phyloP scores from a whole-genome alignment of 2,113 vertebrate genomes.

The Bubo bubo region DNA sequence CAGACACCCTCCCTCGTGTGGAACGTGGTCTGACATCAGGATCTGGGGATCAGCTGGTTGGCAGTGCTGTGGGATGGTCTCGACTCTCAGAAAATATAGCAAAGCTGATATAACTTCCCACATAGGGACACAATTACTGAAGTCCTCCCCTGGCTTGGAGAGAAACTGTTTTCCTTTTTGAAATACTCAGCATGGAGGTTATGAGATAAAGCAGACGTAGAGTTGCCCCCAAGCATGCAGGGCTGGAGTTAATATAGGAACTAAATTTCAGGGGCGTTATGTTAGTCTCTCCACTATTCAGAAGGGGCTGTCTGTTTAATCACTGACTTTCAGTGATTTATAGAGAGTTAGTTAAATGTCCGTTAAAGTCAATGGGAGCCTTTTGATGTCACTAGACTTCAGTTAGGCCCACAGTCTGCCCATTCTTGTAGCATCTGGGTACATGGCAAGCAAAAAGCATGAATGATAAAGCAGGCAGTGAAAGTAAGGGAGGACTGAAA shows the following conservation, averaged over 20 bases:
- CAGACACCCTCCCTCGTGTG: neutral
- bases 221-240: neutral
- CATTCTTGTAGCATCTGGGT: neutral
- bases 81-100: neutral
- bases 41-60: neutral
- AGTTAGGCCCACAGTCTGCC: neutral
- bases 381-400: constrained; percentile 19
- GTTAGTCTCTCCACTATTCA: neutral
- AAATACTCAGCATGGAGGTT: neutral
- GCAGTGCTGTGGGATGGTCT: neutral
- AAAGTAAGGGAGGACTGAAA: neutral
- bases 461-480: neutral
- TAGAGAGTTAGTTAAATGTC: neutral
- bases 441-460: neutral
- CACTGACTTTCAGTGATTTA: constrained; percentile 6
- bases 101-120: neutral
- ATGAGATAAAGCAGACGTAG: neutral
- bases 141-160: neutral
- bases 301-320: neutral
- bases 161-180: neutral
- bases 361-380: neutral
- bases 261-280: neutral
- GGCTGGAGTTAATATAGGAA: neutral
- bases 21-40: neutral
- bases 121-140: neutral